Percentiles rank a stretch among this genome's conserved stretches.
phyloP scores from a whole-genome alignment of 2,888 invertebrate species.

The Heliconius charithonia region DNA sequence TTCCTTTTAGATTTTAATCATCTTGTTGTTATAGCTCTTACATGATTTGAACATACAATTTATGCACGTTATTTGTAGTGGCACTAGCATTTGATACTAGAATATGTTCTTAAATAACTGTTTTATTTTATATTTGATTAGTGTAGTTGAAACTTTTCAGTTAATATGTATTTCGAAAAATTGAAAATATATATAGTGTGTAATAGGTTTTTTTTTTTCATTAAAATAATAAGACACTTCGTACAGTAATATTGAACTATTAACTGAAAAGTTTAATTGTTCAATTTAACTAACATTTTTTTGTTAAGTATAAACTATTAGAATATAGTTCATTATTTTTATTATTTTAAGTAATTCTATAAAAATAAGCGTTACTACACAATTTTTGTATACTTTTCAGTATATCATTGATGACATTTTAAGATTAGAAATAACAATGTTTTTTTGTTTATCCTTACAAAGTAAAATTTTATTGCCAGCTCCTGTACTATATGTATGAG shows the following conservation, averaged over 20 bases:
- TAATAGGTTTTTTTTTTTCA: background rate
- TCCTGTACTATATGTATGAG: slow-evolving; percentile 24
- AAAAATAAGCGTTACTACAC: background rate
- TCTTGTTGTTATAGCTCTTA: background rate
- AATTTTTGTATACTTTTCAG: background rate
- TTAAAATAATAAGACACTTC: background rate
- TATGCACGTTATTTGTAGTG: background rate
- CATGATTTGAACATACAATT: background rate
- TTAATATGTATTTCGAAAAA: background rate
- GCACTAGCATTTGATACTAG: background rate
- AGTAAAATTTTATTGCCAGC: slow-evolving; percentile 12
- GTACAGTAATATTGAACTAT: background rate
- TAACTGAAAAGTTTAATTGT: background rate
- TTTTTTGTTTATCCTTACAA: background rate
- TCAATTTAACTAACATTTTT: background rate
- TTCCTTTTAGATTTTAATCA: background rate
- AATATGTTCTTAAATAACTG: background rate
- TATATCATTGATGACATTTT: slow-evolving; percentile 11
- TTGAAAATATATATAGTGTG: background rate
- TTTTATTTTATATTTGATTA: background rate
- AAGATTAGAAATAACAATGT: background rate
- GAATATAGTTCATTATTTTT: background rate
- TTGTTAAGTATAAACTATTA: background rate
- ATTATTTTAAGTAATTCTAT: slow-evolving; percentile 11
- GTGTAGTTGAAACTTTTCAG: background rate